Percentiles rank a stretch among this genome's conserved stretches.
These are phyloP conservation scores for Melanerpes formicivorus DNA, from an alignment of 2,113 vertebrate species.

Conservation along the genomic window DNA sequence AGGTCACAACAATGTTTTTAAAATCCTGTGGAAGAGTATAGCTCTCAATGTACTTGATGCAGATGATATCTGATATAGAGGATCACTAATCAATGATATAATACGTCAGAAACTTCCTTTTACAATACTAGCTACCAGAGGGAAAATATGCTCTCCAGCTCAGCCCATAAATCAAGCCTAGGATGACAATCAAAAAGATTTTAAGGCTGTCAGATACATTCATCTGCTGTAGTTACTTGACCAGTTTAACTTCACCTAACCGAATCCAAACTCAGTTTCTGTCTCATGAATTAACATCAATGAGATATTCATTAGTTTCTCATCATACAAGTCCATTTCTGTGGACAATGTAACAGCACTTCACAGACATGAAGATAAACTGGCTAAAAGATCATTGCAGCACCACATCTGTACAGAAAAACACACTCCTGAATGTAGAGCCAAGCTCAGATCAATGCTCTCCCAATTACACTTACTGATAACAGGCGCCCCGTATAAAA, in stretches of 20 bases:
- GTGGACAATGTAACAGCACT: neutral
- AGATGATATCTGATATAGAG: neutral
- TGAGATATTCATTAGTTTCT: neutral
- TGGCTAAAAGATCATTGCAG: neutral
- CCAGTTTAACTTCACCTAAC: neutral
- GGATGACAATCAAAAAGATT: neutral
- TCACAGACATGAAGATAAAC: neutral
- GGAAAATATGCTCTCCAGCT: neutral
- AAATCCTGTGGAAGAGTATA: neutral
- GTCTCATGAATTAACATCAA: neutral
- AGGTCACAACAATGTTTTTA: neutral
- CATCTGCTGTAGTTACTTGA: neutral
- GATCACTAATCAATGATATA: neutral
- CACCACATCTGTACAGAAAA: neutral
- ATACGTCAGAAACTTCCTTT: neutral
- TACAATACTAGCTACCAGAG: neutral
- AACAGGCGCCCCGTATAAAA: neutral
- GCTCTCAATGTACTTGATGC: neutral
- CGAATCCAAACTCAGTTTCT: neutral
- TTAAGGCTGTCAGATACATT: neutral
- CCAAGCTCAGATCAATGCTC: neutral
- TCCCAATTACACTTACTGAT: neutral
- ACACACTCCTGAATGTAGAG: neutral
- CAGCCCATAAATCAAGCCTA: neutral
- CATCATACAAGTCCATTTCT: neutral